phyloP scores from a whole-genome alignment of 1,140 invertebrate genomes.

The Nilaparvata lugens region DNA sequence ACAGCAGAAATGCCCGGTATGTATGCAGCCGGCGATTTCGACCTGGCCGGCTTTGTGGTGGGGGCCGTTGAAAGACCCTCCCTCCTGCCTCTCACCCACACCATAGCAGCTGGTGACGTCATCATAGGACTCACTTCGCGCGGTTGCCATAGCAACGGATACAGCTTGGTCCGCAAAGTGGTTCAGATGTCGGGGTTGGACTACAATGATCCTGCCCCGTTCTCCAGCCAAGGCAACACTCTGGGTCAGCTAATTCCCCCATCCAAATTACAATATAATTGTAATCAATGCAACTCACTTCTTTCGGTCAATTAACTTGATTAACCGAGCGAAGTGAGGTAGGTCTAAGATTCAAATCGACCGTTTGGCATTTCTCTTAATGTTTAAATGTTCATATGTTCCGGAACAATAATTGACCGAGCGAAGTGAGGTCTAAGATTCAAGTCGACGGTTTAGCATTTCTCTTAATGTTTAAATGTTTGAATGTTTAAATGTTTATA shows the following conservation, averaged over 20 bases:
- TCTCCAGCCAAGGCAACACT: constrained; percentile 44
- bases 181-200: constrained; percentile 54
- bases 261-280: too few species aligned
- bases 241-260: constrained; percentile 1
- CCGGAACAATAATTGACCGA: too few species aligned
- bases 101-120: constrained; percentile 67
- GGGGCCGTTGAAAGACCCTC: constrained; percentile 73
- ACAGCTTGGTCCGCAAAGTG: constrained; percentile 83
- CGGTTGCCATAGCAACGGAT: constrained; percentile 94
- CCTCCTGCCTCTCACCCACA: constrained; percentile 60
- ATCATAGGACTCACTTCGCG: constrained; percentile 79
- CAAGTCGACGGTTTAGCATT: too few species aligned
- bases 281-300: too few species aligned
- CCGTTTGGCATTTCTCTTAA: too few species aligned
- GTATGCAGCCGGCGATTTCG: constrained; percentile 79
- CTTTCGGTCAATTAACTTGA: too few species aligned
- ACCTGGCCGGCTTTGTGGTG: constrained; percentile 91
- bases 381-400: too few species aligned
- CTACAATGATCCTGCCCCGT: constrained; percentile 65
- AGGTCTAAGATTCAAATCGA: too few species aligned
- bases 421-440: too few species aligned
- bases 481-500: too few species aligned
- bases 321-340: too few species aligned
- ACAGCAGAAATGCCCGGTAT: constrained; percentile 95
- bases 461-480: too few species aligned